Conservation (phyloP, 2,113 vertebrate genomes). For the Eurystomus gularis region DNA sequence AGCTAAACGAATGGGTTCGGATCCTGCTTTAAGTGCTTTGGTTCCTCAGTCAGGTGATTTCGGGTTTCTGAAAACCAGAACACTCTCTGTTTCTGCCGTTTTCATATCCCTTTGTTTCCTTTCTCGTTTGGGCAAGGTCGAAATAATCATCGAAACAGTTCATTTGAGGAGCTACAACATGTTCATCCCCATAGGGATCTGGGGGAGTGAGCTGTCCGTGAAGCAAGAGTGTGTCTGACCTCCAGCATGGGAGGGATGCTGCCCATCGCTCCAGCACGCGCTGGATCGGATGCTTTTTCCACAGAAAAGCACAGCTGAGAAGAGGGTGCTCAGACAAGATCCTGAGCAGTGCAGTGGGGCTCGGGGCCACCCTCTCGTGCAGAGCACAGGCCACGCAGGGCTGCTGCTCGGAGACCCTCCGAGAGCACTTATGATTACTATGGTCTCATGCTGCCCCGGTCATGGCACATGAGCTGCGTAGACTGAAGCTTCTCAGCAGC, state of each 20-base stretch:
- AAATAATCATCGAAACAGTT: neutral
- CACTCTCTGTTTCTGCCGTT: accelerated
- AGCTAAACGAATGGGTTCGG: accelerated
- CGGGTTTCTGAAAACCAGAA: neutral
- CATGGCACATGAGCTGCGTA: neutral
- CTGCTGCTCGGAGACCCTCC: neutral
- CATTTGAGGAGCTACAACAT: neutral
- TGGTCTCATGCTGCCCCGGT: accelerated
- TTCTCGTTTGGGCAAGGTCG: neutral
- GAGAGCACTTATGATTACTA: neutral
- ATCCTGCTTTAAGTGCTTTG: neutral
- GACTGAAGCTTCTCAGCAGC: neutral
- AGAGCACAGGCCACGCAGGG: neutral
- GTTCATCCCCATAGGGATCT: neutral
- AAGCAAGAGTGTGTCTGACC: accelerated
- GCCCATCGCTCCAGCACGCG: neutral
- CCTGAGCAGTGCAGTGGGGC: neutral
- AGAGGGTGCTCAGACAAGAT: neutral
- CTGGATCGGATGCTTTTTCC: accelerated
- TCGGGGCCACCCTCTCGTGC: neutral
- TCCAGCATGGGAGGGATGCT: neutral
- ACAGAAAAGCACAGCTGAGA: neutral
- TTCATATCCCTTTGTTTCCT: neutral
- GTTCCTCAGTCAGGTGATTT: neutral
- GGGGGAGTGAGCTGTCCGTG: neutral